phyloP scores from a whole-genome alignment of 1,140 invertebrate genomes.

The Ceratosolen fusciceps region DNA sequence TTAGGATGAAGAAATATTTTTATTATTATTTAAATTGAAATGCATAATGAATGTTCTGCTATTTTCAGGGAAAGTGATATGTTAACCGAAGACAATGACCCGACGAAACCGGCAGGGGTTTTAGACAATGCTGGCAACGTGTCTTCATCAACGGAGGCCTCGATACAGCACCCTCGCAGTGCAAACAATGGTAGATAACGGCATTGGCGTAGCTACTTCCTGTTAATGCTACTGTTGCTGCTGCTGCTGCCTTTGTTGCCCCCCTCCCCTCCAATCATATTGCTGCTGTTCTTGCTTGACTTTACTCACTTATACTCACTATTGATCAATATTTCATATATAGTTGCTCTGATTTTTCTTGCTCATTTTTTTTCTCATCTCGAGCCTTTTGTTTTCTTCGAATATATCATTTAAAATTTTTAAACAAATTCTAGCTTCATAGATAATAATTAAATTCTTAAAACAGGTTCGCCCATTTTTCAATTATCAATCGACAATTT shows the following conservation, averaged over 20 bases:
- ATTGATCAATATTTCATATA: constrained; percentile 30
- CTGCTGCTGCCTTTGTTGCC: neutral
- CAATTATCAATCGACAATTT: too few species aligned
- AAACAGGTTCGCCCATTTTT: too few species aligned
- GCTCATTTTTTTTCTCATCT: too few species aligned
- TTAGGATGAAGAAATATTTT: too few species aligned
- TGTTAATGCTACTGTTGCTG: neutral
- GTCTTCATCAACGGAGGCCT: constrained; percentile 68
- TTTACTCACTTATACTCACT: neutral
- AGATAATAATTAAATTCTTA: too few species aligned
- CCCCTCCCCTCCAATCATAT: neutral
- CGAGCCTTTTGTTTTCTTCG: too few species aligned
- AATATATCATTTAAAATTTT: too few species aligned
- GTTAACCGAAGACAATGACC: constrained; percentile 72
- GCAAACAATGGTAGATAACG: constrained; percentile 65
- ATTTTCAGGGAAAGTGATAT: constrained; percentile 67
- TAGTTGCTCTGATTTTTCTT: neutral
- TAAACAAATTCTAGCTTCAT: too few species aligned
- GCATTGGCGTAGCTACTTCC: constrained; percentile 42
- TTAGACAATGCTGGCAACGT: constrained; percentile 70
- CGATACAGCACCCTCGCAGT: constrained; percentile 66
- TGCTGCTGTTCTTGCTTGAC: neutral
- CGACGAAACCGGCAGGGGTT: constrained; percentile 69
- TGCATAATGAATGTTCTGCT: neutral
- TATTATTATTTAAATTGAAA: too few species aligned